Percentiles rank a stretch among this genome's conserved stretches.
Evolutionary conservation across 2,113 vertebrate species (phyloP).

Genomic region (Poecile atricapillus): DNA sequence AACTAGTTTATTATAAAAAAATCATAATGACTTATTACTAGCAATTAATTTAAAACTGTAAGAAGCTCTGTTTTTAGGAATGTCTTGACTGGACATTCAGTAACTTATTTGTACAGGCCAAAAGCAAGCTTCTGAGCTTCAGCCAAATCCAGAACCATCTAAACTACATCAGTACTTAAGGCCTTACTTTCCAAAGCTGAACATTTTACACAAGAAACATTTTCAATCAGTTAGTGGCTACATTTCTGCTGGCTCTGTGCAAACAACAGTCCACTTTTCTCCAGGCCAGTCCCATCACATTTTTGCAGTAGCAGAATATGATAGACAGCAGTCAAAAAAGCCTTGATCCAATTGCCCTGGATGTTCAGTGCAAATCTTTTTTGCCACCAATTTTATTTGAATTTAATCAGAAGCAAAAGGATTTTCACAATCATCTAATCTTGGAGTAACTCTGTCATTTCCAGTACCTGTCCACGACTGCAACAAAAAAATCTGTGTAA

Average conservation of each 20-base stretch:
- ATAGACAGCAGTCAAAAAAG: not conserved
- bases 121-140: not conserved
- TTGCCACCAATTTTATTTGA: not conserved
- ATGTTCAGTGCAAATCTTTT: not conserved
- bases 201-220: not conserved
- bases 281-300: not conserved
- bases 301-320: not conserved
- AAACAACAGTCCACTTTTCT: not conserved
- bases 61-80: conserved; percentile 5
- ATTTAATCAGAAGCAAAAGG: not conserved
- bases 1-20: conserved; percentile 5
- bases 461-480: not conserved
- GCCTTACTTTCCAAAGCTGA: not conserved
- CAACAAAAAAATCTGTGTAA: not conserved
- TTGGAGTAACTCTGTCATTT: not conserved
- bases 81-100: not conserved
- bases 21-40: conserved; percentile 11
- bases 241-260: not conserved
- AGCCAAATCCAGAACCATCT: not conserved
- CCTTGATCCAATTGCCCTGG: not conserved
- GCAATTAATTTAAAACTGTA: not conserved
- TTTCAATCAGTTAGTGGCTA: not conserved
- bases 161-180: not conserved
- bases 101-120: not conserved
- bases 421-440: not conserved